phyloP scores from a whole-genome alignment of 2,113 vertebrate species.

The Eublepharis macularius region DNA sequence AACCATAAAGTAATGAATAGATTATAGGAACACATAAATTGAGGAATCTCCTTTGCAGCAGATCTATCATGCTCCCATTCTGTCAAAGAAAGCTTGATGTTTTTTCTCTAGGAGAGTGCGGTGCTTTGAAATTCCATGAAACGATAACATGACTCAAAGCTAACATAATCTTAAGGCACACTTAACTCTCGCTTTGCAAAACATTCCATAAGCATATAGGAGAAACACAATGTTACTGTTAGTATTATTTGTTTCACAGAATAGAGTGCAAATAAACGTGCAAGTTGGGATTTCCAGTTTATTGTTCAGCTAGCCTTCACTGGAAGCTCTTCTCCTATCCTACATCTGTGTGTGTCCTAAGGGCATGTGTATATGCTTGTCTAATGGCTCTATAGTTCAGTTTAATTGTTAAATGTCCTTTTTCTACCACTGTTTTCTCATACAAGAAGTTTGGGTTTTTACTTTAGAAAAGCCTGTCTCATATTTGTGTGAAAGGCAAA shows the following conservation, averaged over 20 bases:
- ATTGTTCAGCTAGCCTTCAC: not conserved
- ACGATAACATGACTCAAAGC: constrained; percentile 30
- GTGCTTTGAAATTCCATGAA: not conserved
- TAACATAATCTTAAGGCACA: constrained; percentile 22
- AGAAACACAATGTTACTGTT: not conserved
- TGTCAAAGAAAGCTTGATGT: not conserved
- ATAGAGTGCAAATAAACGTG: not conserved
- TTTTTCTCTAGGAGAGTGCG: constrained; percentile 22
- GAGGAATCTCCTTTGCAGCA: not conserved
- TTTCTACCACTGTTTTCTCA: not conserved
- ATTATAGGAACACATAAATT: not conserved
- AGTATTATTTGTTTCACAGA: constrained; percentile 28
- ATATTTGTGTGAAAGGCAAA: constrained; percentile 25
- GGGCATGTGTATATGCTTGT: not conserved
- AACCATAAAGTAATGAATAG: not conserved
- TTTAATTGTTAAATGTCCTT: not conserved
- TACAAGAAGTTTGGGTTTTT: not conserved
- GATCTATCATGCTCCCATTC: not conserved
- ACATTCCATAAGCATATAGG: constrained; percentile 40
- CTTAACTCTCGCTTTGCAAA: constrained; percentile 24
- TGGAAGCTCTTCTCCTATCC: not conserved
- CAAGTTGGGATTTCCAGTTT: not conserved
- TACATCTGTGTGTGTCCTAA: too few species aligned
- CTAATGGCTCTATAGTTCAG: not conserved
- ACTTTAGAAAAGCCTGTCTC: not conserved